Conservation (phyloP, 2,888 invertebrate species). For the Tolmerus cingulatus region DNA sequence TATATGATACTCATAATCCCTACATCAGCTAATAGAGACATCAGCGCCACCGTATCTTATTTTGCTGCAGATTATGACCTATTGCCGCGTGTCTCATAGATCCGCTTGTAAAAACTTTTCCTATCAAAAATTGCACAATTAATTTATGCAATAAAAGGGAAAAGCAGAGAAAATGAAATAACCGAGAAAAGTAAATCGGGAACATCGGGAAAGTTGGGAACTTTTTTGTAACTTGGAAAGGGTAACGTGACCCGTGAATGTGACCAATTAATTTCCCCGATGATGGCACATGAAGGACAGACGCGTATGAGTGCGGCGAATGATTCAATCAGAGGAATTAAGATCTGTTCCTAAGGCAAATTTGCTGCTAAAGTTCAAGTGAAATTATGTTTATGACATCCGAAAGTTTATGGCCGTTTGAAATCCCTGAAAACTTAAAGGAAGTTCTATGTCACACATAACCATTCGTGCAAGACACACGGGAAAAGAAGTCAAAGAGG, state of each 20-base stretch:
- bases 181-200: neutral
- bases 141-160: slow-evolving; percentile 1
- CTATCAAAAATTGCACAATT: neutral
- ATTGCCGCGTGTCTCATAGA: neutral
- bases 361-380: slow-evolving; percentile 24
- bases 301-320: neutral
- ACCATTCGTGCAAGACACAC: slow-evolving; percentile 47
- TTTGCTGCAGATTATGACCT: neutral
- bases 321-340: slow-evolving; percentile 30
- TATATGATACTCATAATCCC: neutral
- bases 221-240: neutral
- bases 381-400: slow-evolving; percentile 42
- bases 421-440: slow-evolving; percentile 42
- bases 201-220: neutral
- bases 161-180: neutral
- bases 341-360: neutral
- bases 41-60: neutral
- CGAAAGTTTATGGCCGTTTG: slow-evolving; percentile 36
- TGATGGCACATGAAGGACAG: neutral
- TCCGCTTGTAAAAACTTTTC: neutral
- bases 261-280: neutral
- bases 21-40: neutral
- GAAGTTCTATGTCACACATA: slow-evolving; percentile 48
- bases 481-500: slow-evolving; percentile 44
- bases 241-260: neutral